These are phyloP conservation scores for Oxyruncus cristatus DNA, from an alignment of 2,113 vertebrate genomes.

Conservation along the genomic window DNA sequence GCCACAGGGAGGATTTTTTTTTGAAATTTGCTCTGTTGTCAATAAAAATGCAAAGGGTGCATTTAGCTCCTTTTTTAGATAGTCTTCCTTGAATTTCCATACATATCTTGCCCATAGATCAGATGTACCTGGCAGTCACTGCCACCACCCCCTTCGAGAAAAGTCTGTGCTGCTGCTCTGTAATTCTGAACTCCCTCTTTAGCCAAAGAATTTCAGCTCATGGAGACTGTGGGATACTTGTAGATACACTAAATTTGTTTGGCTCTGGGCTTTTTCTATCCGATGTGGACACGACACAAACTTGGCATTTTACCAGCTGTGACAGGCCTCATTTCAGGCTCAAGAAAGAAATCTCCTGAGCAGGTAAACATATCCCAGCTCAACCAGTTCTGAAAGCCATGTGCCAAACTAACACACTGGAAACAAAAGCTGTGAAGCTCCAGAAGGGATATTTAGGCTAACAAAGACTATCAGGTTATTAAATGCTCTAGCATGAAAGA, in stretches of 20 bases:
- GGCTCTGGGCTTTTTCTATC: neutral
- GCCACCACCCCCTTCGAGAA: neutral
- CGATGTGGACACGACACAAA: neutral
- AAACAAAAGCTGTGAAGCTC: neutral
- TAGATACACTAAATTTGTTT: neutral
- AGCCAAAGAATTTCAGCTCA: neutral
- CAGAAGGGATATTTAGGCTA: neutral
- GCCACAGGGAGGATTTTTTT: neutral
- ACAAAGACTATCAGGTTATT: neutral
- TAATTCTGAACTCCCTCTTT: neutral
- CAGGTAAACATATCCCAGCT: neutral
- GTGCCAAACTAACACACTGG: neutral
- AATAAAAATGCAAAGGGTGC: neutral
- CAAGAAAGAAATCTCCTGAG: neutral
- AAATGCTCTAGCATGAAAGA: neutral
- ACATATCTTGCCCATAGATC: neutral
- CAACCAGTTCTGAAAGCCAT: neutral
- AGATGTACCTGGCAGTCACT: neutral
- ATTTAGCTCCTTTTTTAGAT: neutral
- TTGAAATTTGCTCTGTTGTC: neutral
- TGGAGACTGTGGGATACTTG: neutral
- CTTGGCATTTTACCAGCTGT: neutral
- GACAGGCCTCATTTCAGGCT: neutral
- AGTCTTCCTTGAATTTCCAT: neutral
- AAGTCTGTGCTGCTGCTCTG: neutral